phyloP scores from a whole-genome alignment of 2,113 vertebrate species.

The Coreoperca whiteheadi region DNA sequence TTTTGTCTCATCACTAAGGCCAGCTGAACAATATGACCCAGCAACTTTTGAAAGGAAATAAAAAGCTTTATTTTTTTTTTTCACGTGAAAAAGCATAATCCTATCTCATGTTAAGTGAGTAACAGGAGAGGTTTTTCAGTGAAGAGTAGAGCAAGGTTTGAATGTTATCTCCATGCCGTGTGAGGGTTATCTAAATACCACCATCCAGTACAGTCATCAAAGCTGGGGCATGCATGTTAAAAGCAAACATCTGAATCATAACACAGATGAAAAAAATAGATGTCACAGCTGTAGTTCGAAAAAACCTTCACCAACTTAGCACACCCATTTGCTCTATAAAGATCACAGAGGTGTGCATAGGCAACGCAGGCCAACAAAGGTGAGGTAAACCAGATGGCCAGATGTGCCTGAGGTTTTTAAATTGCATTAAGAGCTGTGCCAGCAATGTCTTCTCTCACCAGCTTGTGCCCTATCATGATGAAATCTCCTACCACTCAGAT shows the following conservation, averaged over 20 bases:
- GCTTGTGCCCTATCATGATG: conserved; percentile 60
- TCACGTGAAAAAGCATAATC: conserved; percentile 18
- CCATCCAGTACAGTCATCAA: conserved; percentile 35
- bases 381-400: conserved; percentile 59
- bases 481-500: conserved; percentile 70
- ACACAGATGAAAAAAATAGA: conserved; percentile 11
- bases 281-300: conserved; percentile 2
- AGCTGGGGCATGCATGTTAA: conserved; percentile 13
- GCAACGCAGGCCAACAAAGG: conserved; percentile 29
- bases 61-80: conserved; percentile 12
- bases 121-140: conserved; percentile 45
- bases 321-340: background rate
- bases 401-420: conserved; percentile 53
- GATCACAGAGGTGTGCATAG: conserved; percentile 10
- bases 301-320: background rate
- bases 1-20: background rate
- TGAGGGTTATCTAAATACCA: conserved; percentile 54
- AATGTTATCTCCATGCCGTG: conserved; percentile 48
- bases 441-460: conserved; percentile 60
- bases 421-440: conserved; percentile 46
- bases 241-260: conserved; percentile 31
- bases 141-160: conserved; percentile 17
- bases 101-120: conserved; percentile 48
- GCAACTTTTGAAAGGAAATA: conserved; percentile 23
- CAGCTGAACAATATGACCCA: conserved; percentile 35